Evolutionary conservation across 2,888 invertebrate genomes (phyloP).

Genomic region (Cryptocheilus praepositus): DNA sequence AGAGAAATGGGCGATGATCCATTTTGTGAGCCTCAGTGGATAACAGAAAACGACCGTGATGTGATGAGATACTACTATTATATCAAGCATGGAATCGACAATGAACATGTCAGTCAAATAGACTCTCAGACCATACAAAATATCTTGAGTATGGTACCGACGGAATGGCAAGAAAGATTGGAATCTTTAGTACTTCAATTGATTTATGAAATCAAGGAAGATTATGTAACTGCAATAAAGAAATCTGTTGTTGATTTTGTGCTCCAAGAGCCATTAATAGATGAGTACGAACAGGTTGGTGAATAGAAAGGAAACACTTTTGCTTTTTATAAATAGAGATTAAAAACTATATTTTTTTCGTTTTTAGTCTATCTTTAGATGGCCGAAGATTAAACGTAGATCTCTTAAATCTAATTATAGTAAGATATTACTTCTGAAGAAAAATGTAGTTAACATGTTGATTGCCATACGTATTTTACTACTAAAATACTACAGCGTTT

Average conservation of each 20-base stretch:
- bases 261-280: constrained; percentile 82
- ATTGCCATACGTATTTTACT: no score
- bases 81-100: constrained; percentile 92
- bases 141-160: constrained; percentile 81
- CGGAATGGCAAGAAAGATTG: constrained; percentile 79
- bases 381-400: no score
- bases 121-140: constrained; percentile 82
- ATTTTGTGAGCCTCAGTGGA: constrained; percentile 11
- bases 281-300: no score
- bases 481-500: no score
- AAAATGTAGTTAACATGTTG: no score
- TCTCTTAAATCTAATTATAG: no score
- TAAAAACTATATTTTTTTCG: no score
- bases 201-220: constrained; percentile 88
- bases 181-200: constrained; percentile 78
- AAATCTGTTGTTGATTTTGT: constrained; percentile 95
- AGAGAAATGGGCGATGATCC: constrained; percentile 72
- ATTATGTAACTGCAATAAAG: constrained; percentile 91
- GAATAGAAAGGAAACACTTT: no score
- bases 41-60: constrained; percentile 80
- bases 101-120: constrained; percentile 90
- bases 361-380: no score
- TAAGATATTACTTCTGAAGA: no score
- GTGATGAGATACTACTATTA: constrained; percentile 92
- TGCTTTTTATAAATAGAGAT: no score